These are phyloP conservation scores for Leptarthrus brevirostris DNA, from an alignment of 2,888 invertebrate genomes.

Conservation along the genomic window DNA sequence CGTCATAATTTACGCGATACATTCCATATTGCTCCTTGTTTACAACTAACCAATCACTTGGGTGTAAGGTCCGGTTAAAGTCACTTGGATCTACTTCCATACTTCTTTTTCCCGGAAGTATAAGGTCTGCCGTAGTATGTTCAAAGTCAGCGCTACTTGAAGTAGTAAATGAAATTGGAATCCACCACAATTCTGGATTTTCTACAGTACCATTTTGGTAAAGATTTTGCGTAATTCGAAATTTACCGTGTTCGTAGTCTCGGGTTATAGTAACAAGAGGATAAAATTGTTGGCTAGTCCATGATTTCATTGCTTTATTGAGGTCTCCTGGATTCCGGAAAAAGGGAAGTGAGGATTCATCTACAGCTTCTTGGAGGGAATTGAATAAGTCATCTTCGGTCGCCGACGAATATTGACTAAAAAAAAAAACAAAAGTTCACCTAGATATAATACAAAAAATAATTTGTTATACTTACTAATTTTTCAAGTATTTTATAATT, in stretches of 20 bases:
- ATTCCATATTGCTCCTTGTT: constrained; percentile 65
- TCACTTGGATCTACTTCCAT: not conserved
- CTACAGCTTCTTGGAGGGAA: constrained; percentile 58
- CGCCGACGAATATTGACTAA: constrained; percentile 62
- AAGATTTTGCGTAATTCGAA: constrained; percentile 70
- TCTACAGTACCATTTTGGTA: constrained; percentile 57
- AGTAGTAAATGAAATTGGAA: constrained; percentile 64
- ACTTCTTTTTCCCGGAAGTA: not conserved
- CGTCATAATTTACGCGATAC: constrained; percentile 79
- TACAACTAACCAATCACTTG: constrained; percentile 63
- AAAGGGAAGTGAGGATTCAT: constrained; percentile 55
- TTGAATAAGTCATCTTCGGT: constrained; percentile 63
- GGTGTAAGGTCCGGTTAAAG: constrained; percentile 18
- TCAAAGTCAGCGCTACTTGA: constrained; percentile 59
- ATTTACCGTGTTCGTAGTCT: constrained; percentile 68
- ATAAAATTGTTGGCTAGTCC: constrained; percentile 74
- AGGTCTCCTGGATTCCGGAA: constrained; percentile 62
- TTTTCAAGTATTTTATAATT: constrained; percentile 56
- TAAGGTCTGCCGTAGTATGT: constrained; percentile 57
- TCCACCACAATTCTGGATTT: constrained; percentile 61
- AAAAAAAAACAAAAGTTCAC: constrained; percentile 17
- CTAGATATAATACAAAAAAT: not conserved
- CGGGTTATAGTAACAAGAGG: constrained; percentile 70
- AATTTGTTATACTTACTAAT: constrained; percentile 55
- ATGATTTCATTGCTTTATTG: constrained; percentile 70